phyloP scores from a whole-genome alignment of 2,113 vertebrate genomes.

The Pomatorhinus ruficollis region DNA sequence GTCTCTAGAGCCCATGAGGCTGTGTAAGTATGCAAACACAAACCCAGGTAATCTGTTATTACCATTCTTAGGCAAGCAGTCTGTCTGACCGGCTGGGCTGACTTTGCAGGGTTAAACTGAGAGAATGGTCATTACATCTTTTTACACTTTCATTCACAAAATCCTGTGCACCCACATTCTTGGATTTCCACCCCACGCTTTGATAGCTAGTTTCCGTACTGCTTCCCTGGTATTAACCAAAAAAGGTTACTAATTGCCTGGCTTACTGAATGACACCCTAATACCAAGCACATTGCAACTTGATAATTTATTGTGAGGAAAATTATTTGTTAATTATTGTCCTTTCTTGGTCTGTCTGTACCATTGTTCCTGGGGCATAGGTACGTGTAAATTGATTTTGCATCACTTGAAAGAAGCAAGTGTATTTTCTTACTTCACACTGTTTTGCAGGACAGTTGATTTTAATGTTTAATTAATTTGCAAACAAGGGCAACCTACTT shows the following conservation, averaged over 20 bases:
- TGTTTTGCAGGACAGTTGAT: not conserved
- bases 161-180: conserved; percentile 35
- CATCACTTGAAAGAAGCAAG: not conserved
- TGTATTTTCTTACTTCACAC: not conserved
- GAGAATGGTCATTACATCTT: conserved; percentile 20
- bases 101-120: conserved; percentile 17
- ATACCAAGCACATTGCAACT: not conserved
- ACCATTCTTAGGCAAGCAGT: conserved; percentile 37
- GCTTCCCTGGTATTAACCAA: not conserved
- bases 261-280: not conserved
- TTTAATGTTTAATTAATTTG: not conserved
- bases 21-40: not conserved
- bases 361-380: not conserved
- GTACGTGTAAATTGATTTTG: not conserved
- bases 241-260: not conserved
- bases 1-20: not conserved
- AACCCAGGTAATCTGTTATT: conserved; percentile 35
- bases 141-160: conserved; percentile 50
- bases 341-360: not conserved
- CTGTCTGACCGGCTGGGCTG: conserved; percentile 7
- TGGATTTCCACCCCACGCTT: not conserved
- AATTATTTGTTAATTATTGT: not conserved
- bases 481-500: not conserved
- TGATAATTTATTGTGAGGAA: not conserved
- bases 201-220: not conserved